phyloP scores from a whole-genome alignment of 2,797 vertebrate genomes.

The Semaprochilodus insignis region DNA sequence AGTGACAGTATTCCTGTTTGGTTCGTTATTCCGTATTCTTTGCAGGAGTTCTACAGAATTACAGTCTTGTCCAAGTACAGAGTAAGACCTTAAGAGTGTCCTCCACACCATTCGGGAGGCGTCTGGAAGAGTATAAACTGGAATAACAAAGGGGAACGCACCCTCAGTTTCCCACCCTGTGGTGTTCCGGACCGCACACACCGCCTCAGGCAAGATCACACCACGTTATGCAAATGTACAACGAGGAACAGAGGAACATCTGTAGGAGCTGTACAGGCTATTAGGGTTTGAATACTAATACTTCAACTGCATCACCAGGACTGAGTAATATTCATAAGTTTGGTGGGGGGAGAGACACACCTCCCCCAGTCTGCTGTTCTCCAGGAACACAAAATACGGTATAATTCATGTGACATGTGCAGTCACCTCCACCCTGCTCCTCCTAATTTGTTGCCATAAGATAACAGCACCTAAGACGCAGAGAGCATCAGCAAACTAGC shows the following conservation, averaged over 20 bases:
- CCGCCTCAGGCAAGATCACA: constrained; percentile 48
- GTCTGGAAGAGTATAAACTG: constrained; percentile 18
- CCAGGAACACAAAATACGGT: constrained; percentile 10
- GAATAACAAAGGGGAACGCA: constrained; percentile 20
- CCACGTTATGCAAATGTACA: constrained; percentile 32
- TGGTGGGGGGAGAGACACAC: not conserved
- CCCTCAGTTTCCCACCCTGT: constrained; percentile 26
- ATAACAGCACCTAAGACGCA: constrained; percentile 29
- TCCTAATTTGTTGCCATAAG: constrained; percentile 40
- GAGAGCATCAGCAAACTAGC: constrained; percentile 26
- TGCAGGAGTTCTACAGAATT: too few relatives aligned
- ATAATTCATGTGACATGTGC: not conserved
- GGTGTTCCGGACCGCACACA: constrained; percentile 27
- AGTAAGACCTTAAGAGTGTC: constrained; percentile 19
- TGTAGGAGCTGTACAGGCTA: constrained; percentile 8
- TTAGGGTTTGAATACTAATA: constrained; percentile 29
- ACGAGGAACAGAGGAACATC: constrained; percentile 28
- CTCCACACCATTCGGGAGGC: constrained; percentile 7
- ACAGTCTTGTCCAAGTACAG: not conserved
- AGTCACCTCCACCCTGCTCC: constrained; percentile 2
- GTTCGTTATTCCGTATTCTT: too few relatives aligned
- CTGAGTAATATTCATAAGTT: not conserved
- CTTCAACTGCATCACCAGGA: not conserved
- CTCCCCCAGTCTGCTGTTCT: constrained; percentile 18
- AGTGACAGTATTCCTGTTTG: too few relatives aligned